Evolutionary conservation across 1,140 invertebrate species (phyloP).

Genomic region (Lepidurus couesii): DNA sequence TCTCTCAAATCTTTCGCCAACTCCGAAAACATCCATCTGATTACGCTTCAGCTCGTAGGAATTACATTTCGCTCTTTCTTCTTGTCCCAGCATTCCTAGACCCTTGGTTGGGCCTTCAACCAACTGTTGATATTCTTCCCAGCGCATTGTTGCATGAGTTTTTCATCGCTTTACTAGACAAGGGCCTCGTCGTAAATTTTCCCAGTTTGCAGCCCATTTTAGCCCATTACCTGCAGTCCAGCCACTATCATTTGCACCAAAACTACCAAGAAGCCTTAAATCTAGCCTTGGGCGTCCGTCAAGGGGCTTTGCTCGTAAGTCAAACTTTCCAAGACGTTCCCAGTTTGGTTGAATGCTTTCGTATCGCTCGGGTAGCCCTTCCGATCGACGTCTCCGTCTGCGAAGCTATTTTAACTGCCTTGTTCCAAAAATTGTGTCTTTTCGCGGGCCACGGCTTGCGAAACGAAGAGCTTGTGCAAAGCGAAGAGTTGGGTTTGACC

Average conservation of each 20-base stretch:
- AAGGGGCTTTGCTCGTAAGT: background rate
- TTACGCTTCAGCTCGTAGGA: background rate
- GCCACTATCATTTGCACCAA: background rate
- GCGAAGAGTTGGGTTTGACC: background rate
- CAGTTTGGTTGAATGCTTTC: background rate
- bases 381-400: background rate
- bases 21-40: background rate
- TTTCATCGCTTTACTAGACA: background rate
- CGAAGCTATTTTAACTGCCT: background rate
- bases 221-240: background rate
- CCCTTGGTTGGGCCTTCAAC: background rate
- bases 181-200: background rate
- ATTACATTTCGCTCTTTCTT: background rate
- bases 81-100: background rate
- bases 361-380: background rate
- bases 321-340: background rate
- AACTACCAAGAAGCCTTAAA: background rate
- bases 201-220: background rate
- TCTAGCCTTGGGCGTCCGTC: background rate
- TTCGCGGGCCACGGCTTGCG: background rate
- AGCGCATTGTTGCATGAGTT: background rate
- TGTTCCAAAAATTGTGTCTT: background rate
- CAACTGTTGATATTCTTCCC: background rate
- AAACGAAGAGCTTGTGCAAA: background rate
- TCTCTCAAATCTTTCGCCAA: background rate